These are phyloP conservation scores for Callyntrura sp. DNA, from an alignment of 2,888 invertebrate species.

Conservation along the genomic window DNA sequence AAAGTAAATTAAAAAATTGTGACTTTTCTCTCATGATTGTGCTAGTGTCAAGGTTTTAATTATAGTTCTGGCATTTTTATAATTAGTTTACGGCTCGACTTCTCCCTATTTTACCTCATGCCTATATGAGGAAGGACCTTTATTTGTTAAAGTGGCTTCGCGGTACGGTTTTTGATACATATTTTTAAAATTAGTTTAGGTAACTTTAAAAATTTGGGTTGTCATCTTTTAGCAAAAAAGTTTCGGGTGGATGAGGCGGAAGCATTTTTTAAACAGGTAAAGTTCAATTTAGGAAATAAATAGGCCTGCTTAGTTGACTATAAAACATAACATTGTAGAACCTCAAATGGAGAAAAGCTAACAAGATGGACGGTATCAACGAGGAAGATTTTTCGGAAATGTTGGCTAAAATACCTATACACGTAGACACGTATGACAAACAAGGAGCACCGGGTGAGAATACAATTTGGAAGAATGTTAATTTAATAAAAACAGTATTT, in stretches of 20 bases:
- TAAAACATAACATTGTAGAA: neutral
- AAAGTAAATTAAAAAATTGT: too few species aligned
- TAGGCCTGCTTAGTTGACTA: too few species aligned
- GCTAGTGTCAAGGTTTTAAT: too few species aligned
- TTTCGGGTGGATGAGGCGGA: neutral
- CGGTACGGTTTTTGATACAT: neutral
- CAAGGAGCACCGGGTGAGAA: slow-evolving; percentile 7
- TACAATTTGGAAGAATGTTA: neutral
- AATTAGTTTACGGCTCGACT: too few species aligned
- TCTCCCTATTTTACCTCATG: too few species aligned
- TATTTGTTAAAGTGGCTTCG: slow-evolving; percentile 49
- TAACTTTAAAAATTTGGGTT: too few species aligned
- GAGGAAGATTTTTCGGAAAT: slow-evolving; percentile 22
- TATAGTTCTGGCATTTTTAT: too few species aligned
- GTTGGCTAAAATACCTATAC: neutral
- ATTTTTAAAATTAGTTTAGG: too few species aligned
- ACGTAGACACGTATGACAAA: slow-evolving; percentile 23
- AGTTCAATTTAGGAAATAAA: neutral
- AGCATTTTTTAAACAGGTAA: slow-evolving; percentile 12
- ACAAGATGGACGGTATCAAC: neutral
- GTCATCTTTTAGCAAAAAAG: neutral
- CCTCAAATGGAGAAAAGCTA: slow-evolving; percentile 27
- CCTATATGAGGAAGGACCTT: slow-evolving; percentile 34
- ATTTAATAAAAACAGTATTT: neutral
- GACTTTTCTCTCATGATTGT: too few species aligned